Evolutionary conservation across 2,113 vertebrate species (phyloP).

Genomic region (Otolemur garnettii): DNA sequence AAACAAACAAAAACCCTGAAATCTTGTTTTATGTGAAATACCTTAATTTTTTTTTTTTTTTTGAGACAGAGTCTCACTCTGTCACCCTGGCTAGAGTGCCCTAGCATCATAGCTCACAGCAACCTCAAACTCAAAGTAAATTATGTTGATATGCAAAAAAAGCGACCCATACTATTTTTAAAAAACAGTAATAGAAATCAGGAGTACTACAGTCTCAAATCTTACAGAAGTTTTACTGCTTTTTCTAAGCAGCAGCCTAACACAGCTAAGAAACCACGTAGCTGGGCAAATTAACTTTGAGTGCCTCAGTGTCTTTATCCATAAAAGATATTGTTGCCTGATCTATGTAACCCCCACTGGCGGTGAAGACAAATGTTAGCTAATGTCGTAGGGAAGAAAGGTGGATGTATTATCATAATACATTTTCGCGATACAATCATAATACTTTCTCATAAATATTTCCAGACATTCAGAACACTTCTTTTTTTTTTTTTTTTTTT

Average conservation of each 20-base stretch:
- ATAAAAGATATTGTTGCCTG: neutral
- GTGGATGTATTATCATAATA: neutral
- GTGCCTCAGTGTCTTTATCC: neutral
- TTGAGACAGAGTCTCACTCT: no score
- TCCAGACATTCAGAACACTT: neutral
- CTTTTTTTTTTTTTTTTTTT: no score
- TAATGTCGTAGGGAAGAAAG: neutral
- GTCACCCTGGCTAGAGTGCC: no score
- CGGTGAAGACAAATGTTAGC: neutral
- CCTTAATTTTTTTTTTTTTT: neutral
- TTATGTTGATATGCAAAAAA: neutral
- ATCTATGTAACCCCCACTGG: neutral
- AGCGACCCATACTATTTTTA: neutral
- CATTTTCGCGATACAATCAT: neutral
- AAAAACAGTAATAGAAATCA: neutral
- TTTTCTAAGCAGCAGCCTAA: constrained; percentile 16
- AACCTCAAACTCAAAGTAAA: neutral
- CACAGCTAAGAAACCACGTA: neutral
- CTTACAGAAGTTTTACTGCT: neutral
- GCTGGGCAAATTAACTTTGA: neutral
- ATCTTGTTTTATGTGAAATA: constrained; percentile 18
- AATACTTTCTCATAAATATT: neutral
- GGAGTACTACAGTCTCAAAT: neutral
- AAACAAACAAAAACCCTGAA: neutral
- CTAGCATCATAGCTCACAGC: no score